Base-by-base conservation (phyloP, 1,140 invertebrate species). In the Tyrophagus putrescentiae region DNA sequence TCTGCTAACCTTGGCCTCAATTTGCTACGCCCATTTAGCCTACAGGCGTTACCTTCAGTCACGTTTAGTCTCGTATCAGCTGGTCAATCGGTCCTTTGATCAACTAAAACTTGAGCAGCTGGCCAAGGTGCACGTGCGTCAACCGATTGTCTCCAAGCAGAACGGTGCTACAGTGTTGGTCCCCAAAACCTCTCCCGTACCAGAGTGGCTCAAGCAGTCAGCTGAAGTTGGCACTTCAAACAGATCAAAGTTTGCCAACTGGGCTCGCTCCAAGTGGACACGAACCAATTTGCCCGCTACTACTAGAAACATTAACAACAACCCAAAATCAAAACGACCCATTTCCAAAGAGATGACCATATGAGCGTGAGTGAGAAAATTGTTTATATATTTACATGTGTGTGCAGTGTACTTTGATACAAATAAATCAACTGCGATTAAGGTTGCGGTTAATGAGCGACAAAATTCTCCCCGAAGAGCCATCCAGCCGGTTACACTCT, bases 401-500 rank as follows among this genome's bases (percentile, higher is more conserved):
- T 39, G 21, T 13, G 13, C 13, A 39, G 13, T 13, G 21, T 39
- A 13, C 13, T 13, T 21, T 13, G 21, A 21, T 39, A 13, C 13
- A 39, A 39, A 13, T 48, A 21, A 48, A 9, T 48, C 21, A 48
- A 21, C 45, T 48, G 31, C 18, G 7, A 7, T 21, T 48, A 13
- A 7, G 18, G 21, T 48, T 48, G 7, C 45, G 45, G 7, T 48
- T 48, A 29, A 48, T 48, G 7, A 48, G 18, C 31, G 45, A 21
- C 45, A 48, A 25, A 6, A 29, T 48, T 7, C 45, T 29, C 23
- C 45, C 18, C 23, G 7, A 13, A 7, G 45, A 48, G 31, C 45
- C 25, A 21, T 1, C n/a, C 79, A 60, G 79, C 18, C 52, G 52
- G 39, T 28, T 11, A 65, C 85, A 87, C 16, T 76, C 78, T 34